Conservation (phyloP, 2,113 vertebrate genomes). For the Ranitomeya imitator region DNA sequence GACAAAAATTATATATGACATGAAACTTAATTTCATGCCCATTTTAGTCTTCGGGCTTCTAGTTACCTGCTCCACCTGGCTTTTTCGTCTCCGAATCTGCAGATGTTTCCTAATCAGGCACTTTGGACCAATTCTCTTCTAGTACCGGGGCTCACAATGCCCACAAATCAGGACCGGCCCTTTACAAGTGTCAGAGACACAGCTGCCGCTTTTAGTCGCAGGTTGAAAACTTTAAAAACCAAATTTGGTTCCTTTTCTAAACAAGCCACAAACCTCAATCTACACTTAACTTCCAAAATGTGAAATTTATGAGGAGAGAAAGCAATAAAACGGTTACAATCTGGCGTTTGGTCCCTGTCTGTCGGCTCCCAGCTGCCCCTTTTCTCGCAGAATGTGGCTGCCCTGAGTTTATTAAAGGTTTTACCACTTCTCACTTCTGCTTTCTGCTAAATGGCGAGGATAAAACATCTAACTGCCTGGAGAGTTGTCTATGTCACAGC, state of each 20-base stretch:
- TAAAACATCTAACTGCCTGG: conserved; percentile 49
- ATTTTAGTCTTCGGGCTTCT: not conserved
- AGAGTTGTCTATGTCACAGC: conserved; percentile 36
- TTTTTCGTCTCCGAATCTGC: conserved; percentile 3
- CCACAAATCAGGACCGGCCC: conserved; percentile 29
- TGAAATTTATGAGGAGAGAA: conserved; percentile 80
- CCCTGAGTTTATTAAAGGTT: conserved; percentile 69
- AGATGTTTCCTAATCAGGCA: conserved; percentile 43
- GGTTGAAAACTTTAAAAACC: conserved; percentile 69
- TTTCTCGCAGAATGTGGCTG: conserved; percentile 72
- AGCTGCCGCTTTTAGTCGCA: conserved; percentile 73
- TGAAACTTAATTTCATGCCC: not conserved
- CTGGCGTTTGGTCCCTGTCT: conserved; percentile 83
- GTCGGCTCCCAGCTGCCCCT: conserved; percentile 74
- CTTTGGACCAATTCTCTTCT: not conserved
- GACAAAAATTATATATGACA: not conserved
- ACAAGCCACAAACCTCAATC: conserved; percentile 79
- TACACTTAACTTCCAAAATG: conserved; percentile 83
- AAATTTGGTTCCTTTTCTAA: conserved; percentile 78
- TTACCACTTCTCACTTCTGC: conserved; percentile 72
- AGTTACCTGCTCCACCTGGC: not conserved
- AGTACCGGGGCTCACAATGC: not conserved
- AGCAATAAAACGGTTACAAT: conserved; percentile 83
- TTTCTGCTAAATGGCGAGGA: conserved; percentile 60
- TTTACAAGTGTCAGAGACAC: conserved; percentile 21